A percentile compares a stretch with the other conserved stretches of the same genome.
These are phyloP conservation scores for Apotomis turbidana DNA, from an alignment of 2,888 invertebrate genomes.

Conservation along the genomic window DNA sequence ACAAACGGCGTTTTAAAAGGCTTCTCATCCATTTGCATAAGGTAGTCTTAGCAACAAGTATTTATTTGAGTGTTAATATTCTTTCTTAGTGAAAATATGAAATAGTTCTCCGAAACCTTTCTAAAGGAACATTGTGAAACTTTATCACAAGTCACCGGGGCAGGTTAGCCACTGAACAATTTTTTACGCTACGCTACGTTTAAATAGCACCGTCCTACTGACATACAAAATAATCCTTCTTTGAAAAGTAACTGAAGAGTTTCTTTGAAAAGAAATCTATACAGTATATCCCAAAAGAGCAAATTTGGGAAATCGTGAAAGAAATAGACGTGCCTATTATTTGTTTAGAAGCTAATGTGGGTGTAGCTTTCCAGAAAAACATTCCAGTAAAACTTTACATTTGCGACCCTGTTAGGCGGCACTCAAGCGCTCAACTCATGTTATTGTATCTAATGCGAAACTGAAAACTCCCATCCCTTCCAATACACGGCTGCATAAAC, in stretches of 20 bases:
- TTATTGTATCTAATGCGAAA: slow-evolving; percentile 15
- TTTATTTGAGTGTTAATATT: background rate
- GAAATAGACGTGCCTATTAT: slow-evolving; percentile 28
- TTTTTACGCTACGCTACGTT: slow-evolving; percentile 31
- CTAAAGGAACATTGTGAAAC: slow-evolving; percentile 13
- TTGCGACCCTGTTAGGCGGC: slow-evolving; percentile 20
- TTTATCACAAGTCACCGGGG: slow-evolving; percentile 30
- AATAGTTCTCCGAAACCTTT: slow-evolving; percentile 8
- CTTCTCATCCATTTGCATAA: no score
- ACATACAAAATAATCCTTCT: slow-evolving; percentile 35
- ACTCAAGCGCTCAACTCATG: slow-evolving; percentile 17
- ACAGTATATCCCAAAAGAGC: slow-evolving; percentile 30
- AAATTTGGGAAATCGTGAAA: slow-evolving; percentile 27
- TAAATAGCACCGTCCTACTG: slow-evolving; percentile 25
- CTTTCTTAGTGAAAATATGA: background rate
- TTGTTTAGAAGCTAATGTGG: slow-evolving; percentile 9
- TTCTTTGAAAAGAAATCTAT: slow-evolving; percentile 27
- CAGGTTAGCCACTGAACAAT: slow-evolving; percentile 36
- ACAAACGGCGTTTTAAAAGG: no score
- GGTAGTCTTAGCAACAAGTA: background rate
- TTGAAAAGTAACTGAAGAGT: slow-evolving; percentile 26
- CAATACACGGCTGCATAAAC: slow-evolving; percentile 25
- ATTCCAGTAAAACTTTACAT: slow-evolving; percentile 10
- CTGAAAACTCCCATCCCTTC: slow-evolving; percentile 25
- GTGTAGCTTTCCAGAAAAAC: slow-evolving; percentile 17